Base-by-base conservation (phyloP, 92 coral and sea anemone species). In the Epizoanthus illoricatus region DNA sequence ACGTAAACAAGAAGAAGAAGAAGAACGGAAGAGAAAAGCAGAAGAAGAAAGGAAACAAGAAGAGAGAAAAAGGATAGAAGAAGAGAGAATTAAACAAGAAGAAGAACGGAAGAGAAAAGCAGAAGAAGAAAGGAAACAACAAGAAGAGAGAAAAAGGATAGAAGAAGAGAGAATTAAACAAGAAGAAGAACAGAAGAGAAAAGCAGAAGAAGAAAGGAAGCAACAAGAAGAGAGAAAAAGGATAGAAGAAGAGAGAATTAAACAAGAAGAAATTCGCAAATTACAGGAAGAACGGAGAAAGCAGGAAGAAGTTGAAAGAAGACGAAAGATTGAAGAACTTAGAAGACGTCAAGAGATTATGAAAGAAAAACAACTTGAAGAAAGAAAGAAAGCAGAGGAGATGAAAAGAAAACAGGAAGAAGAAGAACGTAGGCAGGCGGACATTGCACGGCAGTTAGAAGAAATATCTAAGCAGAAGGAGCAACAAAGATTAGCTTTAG, bases 401-500 rank as follows among this genome's bases (percentile, higher is more conserved):
- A 28, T 33, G 5, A 76, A 19, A 21, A 61, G 57, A 41, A 76
- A 65, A 17, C 80, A 57, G 67, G 80, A 75, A 4, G 66, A 75
- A 75, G 67, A 75, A 10, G 40, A 17, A 65, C 58, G 11, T 13
- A 65, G 28, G 40, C 47, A 49, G n/a, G 65, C 28, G 16, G 17
- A 28, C 19, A 43, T 64, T 56, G 28, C 39, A 28, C 36, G 36
- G 36, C 36, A 28, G 2, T 28, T 28, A 10, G 78, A 73, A 24
- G 64, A 73, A 52, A 73, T 49, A 73, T 62, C 61, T 6, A 75
- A 55, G 8, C 80, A 75, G 64, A 21, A 74, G 21, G 67, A 75
- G 40, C 58, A 56, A 56, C 66, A 75, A 17, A 45, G 28, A 7
- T 65, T 52, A 13, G 56, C 3, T 7, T 4, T 57, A 8, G 74